Conservation (phyloP, 2,888 invertebrate genomes). For the Pachymerium ferrugineum region DNA sequence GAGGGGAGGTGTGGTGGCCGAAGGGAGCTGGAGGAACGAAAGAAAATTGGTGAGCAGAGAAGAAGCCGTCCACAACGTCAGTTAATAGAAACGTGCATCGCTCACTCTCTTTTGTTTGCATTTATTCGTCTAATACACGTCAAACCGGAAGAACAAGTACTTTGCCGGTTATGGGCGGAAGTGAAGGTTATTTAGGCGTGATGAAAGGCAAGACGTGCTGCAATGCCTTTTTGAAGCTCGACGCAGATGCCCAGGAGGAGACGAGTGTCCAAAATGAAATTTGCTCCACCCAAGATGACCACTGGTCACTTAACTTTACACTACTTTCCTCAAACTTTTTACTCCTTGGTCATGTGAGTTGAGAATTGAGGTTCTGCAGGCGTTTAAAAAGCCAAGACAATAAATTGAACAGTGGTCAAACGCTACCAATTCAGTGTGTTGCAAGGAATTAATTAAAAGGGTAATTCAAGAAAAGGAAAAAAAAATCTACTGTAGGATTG, state of each 20-base stretch:
- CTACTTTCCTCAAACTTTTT: neutral
- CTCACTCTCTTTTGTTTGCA: neutral
- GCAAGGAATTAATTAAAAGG: no score
- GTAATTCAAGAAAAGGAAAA: neutral
- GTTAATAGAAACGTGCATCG: constrained; percentile 7
- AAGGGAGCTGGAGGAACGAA: neutral
- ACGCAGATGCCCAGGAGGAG: neutral
- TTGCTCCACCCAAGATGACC: neutral
- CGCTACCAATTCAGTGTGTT: no score
- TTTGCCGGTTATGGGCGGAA: constrained; percentile 22
- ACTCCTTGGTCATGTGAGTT: neutral
- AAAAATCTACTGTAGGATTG: neutral
- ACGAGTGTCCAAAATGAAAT: constrained; percentile 12
- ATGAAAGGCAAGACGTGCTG: constrained; percentile 13
- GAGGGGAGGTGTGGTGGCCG: constrained; percentile 16
- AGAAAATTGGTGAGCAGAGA: constrained; percentile 2
- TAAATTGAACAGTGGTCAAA: no score
- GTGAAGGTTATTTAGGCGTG: constrained; percentile 20
- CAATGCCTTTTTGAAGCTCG: neutral
- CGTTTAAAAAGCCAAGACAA: no score
- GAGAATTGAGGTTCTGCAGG: no score
- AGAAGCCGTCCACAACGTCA: neutral
- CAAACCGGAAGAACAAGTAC: constrained; percentile 16
- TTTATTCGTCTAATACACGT: neutral
- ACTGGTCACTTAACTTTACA: neutral